These are phyloP conservation scores for Lynx canadensis DNA, from an alignment of 2,113 vertebrate species.

Conservation along the genomic window DNA sequence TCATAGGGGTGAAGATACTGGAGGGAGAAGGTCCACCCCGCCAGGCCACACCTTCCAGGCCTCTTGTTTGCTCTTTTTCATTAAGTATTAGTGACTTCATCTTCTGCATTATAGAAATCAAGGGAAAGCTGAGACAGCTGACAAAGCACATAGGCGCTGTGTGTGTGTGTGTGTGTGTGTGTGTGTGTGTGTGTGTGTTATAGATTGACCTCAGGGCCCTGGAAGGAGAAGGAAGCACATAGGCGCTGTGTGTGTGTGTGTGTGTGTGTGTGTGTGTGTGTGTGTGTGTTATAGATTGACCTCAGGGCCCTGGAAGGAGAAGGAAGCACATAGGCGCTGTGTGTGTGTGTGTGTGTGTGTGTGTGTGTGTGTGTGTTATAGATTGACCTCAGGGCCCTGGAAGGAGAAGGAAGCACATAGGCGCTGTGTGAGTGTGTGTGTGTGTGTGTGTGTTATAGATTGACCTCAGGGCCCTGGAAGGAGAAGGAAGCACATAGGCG, in stretches of 20 bases:
- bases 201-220: not conserved
- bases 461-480: not conserved
- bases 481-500: not conserved
- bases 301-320: not conserved
- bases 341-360: no score
- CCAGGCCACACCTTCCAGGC: not conserved
- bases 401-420: not conserved
- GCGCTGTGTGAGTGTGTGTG: not conserved
- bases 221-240: not conserved
- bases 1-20: not conserved
- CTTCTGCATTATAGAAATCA: not conserved
- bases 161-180: not conserved
- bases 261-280: no score
- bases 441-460: not conserved
- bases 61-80: not conserved
- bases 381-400: not conserved
- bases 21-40: not conserved
- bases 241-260: no score
- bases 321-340: not conserved
- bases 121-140: not conserved
- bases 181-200: not conserved
- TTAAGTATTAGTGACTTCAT: not conserved
- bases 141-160: not conserved
- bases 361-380: no score
- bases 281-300: no score